Evolutionary conservation across 1,140 invertebrate species (phyloP), one percentile per base, ranked within the genome.

Genomic region (Cecropterus lyciades): DNA sequence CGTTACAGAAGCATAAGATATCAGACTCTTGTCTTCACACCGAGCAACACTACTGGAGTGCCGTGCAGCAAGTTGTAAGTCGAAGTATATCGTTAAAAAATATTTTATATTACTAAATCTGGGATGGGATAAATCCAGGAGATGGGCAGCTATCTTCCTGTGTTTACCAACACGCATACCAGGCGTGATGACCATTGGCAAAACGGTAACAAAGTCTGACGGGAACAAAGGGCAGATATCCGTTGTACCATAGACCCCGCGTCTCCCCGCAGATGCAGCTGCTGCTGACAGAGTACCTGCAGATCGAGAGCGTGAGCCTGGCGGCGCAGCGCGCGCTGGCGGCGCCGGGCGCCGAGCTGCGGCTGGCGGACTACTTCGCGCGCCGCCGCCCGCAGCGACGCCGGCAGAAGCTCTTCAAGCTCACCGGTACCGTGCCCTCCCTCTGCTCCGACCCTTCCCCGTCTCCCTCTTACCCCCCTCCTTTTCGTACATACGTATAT

Each of bases 31-130:
- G 93, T 42, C 82, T 95, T 3, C 98, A 98, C 89, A 95, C 95
- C 72, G 95, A 97, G 76, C 94, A 95, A 11, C 96, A 98, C 88
- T 97, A 98, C 72, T 98, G 98, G 97, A 95, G 94, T 30, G 96
- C 97, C 79, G 95, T 98, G 16, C 98, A 99, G 88, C 94, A 95
- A 78, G 96, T 98, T 71, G 96, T 98, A 93, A 93, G 84, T 79
- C n/a, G n/a, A n/a, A n/a, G n/a, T n/a, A n/a, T n/a, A n/a, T n/a
- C n/a, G n/a, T n/a, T n/a, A n/a, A n/a, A n/a, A n/a, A n/a, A n/a
- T n/a, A n/a, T n/a, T n/a, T n/a, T n/a, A n/a, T n/a, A n/a, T n/a
- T n/a, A n/a, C n/a, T n/a, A n/a, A n/a, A n/a, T n/a, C n/a, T n/a
- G n/a, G n/a, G n/a, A n/a, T n/a, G n/a, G n/a, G n/a, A n/a, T n/a